phyloP scores from a whole-genome alignment of 2,113 vertebrate species.

The Cyrtonyx montezumae region DNA sequence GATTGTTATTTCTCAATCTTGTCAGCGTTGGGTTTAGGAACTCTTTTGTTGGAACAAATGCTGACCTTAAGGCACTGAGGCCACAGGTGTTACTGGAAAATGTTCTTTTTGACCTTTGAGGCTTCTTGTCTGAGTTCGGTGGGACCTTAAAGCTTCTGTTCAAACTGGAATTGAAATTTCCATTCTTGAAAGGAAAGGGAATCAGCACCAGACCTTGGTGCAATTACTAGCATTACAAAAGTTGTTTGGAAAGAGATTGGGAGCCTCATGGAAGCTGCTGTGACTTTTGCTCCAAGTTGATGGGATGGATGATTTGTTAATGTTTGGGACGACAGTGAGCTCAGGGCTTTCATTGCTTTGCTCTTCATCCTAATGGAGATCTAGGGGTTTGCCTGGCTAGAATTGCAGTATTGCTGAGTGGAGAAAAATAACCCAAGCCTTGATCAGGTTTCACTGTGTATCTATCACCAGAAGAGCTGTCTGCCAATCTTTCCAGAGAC shows the following conservation, averaged over 20 bases:
- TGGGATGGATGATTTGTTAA: slow-evolving; percentile 27
- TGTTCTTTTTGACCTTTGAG: not conserved
- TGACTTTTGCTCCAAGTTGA: not conserved
- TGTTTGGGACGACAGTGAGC: not conserved
- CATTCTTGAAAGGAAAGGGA: not conserved
- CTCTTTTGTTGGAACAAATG: not conserved
- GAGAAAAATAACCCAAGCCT: slow-evolving; percentile 29
- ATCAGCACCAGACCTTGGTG: accelerated
- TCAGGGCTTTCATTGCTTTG: slow-evolving; percentile 5
- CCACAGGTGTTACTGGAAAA: not conserved
- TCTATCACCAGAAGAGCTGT: slow-evolving; percentile 58
- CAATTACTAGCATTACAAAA: not conserved
- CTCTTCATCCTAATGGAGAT: slow-evolving; percentile 42
- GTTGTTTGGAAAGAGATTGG: not conserved
- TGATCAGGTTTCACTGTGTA: slow-evolving; percentile 54
- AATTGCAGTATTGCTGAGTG: slow-evolving; percentile 35
- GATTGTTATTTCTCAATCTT: not conserved
- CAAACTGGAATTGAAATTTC: not conserved
- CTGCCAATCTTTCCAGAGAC: slow-evolving; percentile 55
- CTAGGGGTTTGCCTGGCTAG: slow-evolving; percentile 46
- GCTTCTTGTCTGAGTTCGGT: not conserved
- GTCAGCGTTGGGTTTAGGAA: not conserved
- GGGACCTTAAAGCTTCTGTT: not conserved
- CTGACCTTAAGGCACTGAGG: not conserved
- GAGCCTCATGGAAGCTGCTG: slow-evolving; percentile 25